These are phyloP conservation scores for Callaeas wilsoni DNA, from an alignment of 2,113 vertebrate genomes.

Conservation along the genomic window DNA sequence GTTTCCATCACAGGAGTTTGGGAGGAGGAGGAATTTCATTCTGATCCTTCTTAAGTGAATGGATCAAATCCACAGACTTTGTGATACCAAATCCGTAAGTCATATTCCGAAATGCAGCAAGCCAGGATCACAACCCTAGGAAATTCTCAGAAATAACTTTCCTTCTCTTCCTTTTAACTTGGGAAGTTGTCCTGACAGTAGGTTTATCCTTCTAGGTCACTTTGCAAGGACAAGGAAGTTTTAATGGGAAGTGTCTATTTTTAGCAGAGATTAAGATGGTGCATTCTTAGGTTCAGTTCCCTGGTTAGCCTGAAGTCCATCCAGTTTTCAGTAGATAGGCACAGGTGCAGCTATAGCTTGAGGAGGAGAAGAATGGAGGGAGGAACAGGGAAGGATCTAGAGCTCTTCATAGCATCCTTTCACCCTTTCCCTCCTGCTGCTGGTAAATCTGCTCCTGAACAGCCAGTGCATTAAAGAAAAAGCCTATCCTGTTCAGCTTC, in stretches of 20 bases:
- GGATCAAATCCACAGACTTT: not conserved
- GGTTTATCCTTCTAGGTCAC: not conserved
- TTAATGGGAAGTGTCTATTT: not conserved
- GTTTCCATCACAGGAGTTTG: not conserved
- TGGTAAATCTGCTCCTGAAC: not conserved
- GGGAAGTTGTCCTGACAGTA: not conserved
- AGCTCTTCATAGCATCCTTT: not conserved
- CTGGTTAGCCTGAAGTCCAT: not conserved
- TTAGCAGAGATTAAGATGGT: not conserved
- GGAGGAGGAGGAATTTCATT: not conserved
- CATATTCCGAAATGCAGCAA: not conserved
- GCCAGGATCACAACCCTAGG: not conserved
- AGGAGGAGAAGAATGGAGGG: not conserved
- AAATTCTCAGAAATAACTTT: not conserved
- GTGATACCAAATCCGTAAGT: not conserved
- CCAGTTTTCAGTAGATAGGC: not conserved
- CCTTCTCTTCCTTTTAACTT: not conserved
- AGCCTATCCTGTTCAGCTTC: not conserved
- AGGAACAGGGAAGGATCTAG: not conserved
- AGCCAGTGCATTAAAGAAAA: not conserved
- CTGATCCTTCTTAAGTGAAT: not conserved
- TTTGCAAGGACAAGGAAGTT: not conserved
- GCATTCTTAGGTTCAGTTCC: not conserved
- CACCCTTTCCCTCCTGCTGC: not conserved
- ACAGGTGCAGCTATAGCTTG: not conserved